Evolutionary conservation across 64 coral and sea anemone species (phyloP).

Genomic region (Hydrozoanthus tunicans): DNA sequence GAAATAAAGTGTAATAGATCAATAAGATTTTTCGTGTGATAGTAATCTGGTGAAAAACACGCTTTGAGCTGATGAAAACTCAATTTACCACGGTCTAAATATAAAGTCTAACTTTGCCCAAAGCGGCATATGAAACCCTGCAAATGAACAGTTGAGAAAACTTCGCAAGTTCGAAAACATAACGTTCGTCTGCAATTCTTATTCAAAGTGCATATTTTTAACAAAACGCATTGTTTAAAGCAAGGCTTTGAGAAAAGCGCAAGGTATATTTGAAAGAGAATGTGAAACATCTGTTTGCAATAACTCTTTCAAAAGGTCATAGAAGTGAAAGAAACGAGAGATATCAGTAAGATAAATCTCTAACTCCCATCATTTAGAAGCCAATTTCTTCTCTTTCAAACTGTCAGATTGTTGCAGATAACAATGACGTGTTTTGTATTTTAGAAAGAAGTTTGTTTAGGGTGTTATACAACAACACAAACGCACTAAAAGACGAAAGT

Average conservation of each 20-base stretch:
- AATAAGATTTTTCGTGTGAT: conserved; percentile 48
- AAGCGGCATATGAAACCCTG: not conserved
- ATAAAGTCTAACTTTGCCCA: not conserved
- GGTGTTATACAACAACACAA: not conserved
- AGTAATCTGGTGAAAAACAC: conserved; percentile 25
- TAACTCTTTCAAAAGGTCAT: conserved; percentile 33
- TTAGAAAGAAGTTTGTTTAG: not conserved
- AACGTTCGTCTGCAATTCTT: not conserved
- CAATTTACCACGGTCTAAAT: not conserved
- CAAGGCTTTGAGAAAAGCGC: not conserved
- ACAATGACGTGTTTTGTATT: not conserved
- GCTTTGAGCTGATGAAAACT: conserved; percentile 40
- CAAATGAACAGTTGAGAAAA: too few relatives aligned
- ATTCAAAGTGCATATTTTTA: not conserved
- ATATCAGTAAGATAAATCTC: conserved; percentile 22
- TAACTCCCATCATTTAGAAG: conserved; percentile 18
- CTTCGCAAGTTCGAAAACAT: not conserved
- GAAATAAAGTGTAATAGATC: conserved; percentile 42
- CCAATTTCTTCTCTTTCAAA: conserved; percentile 27
- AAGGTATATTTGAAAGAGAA: not conserved
- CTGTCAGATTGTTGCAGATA: conserved; percentile 19
- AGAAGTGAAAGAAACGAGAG: conserved; percentile 13
- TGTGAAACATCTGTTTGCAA: not conserved
- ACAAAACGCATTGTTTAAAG: not conserved
- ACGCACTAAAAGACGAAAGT: not conserved